A percentile compares a stretch with the other conserved stretches of the same genome.
Evolutionary conservation across 2,888 invertebrate species (phyloP).

Genomic region (Lochmaea crataegi): DNA sequence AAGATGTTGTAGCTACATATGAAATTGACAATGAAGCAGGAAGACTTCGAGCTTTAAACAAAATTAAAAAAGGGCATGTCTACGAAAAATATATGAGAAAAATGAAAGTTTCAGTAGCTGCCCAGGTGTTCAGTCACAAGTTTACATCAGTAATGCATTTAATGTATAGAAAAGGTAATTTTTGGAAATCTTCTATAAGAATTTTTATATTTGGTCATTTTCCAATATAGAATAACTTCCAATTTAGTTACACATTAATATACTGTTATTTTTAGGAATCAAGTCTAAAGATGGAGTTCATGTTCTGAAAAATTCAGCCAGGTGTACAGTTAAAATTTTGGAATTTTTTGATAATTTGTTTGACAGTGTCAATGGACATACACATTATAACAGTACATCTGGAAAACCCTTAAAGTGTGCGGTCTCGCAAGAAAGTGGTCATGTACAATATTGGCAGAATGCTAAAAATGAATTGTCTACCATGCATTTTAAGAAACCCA

Average conservation of each 20-base stretch:
- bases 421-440: too few species aligned
- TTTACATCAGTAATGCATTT: neutral
- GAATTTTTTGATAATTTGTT: neutral
- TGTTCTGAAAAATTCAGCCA: neutral
- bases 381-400: too few species aligned
- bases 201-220: neutral
- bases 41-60: conserved; percentile 9
- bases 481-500: neutral
- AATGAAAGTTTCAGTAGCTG: too few species aligned
- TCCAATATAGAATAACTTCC: neutral
- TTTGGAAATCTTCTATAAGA: neutral
- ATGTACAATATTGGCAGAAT: too few species aligned
- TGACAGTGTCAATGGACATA: neutral
- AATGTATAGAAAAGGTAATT: neutral
- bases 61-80: neutral
- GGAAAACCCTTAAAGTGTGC: too few species aligned
- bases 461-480: too few species aligned
- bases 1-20: conserved; percentile 13
- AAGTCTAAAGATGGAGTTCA: neutral
- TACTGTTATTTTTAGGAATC: neutral
- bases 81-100: too few species aligned
- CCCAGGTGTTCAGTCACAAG: too few species aligned
- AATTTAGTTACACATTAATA: neutral
- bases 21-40: conserved; percentile 20
- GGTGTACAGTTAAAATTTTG: neutral